These are phyloP conservation scores for Lagocephalus sceleratus DNA, from an alignment of 2,797 vertebrate genomes.

Conservation along the genomic window DNA sequence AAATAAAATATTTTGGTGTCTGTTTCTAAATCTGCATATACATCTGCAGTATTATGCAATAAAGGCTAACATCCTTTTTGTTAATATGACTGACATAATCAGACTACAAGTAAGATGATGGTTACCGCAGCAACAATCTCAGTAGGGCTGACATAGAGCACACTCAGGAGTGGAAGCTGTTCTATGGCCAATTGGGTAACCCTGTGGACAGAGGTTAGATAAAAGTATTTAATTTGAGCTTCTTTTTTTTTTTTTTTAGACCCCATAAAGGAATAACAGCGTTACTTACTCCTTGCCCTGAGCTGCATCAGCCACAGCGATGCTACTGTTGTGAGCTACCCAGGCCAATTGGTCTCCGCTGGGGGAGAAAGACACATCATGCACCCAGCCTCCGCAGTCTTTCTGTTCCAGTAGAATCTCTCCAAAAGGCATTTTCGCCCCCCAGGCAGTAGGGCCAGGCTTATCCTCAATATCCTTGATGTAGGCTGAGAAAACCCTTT, in stretches of 20 bases:
- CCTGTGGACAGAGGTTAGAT: conserved; percentile 47
- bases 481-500: conserved; percentile 79
- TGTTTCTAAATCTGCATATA: no score
- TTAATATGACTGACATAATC: background rate
- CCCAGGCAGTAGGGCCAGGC: conserved; percentile 81
- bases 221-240: background rate
- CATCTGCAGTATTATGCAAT: no score
- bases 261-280: background rate
- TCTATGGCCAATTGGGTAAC: conserved; percentile 71
- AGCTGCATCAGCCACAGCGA: conserved; percentile 73
- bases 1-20: no score
- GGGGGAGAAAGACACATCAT: conserved; percentile 78
- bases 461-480: conserved; percentile 85
- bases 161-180: conserved; percentile 62
- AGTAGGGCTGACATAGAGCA: conserved; percentile 70
- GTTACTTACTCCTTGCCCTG: conserved; percentile 70
- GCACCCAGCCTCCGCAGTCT: conserved; percentile 83
- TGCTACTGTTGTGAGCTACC: conserved; percentile 81
- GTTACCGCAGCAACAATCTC: conserved; percentile 74
- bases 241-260: no score
- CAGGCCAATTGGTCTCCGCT: conserved; percentile 78
- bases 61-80: no score
- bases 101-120: conserved; percentile 4
- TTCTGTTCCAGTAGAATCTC: conserved; percentile 78
- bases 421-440: conserved; percentile 82